phyloP scores from a whole-genome alignment of 1,140 invertebrate species.

The Drosophila kepulauana region DNA sequence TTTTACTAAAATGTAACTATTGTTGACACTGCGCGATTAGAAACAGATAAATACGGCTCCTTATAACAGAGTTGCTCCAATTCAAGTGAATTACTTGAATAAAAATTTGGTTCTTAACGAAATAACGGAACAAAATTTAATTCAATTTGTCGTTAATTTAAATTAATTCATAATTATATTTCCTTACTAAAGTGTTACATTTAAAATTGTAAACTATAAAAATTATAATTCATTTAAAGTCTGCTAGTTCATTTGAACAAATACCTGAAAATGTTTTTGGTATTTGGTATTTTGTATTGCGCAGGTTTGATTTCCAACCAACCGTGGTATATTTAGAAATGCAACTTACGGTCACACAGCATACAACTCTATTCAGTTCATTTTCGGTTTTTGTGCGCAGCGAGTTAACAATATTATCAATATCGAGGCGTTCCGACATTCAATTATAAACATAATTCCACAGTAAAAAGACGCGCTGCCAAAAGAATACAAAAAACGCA shows the following conservation, averaged over 20 bases:
- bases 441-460: conserved; percentile 35
- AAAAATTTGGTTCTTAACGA: not conserved
- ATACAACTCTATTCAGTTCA: conserved; percentile 35
- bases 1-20: too few relatives aligned
- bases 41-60: too few relatives aligned
- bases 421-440: conserved; percentile 38
- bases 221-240: too few relatives aligned
- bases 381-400: conserved; percentile 48
- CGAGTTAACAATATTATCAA: conserved; percentile 24
- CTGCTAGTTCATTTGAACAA: not conserved
- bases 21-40: too few relatives aligned
- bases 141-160: too few relatives aligned
- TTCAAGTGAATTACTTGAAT: conserved; percentile 7
- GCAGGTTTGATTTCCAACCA: not conserved
- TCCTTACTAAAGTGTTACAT: too few relatives aligned
- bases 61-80: too few relatives aligned
- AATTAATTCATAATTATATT: too few relatives aligned
- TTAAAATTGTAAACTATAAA: too few relatives aligned
- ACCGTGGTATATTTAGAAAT: not conserved
- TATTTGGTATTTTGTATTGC: not conserved
- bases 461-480: conserved; percentile 40
- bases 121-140: too few relatives aligned
- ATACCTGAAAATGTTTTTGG: not conserved
- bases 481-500: conserved; percentile 8
- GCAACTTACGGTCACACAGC: not conserved